Percentiles rank a stretch among this genome's conserved stretches.
Conservation (phyloP, 1,140 invertebrate species). For the Pseudomyrmex gracilis region DNA sequence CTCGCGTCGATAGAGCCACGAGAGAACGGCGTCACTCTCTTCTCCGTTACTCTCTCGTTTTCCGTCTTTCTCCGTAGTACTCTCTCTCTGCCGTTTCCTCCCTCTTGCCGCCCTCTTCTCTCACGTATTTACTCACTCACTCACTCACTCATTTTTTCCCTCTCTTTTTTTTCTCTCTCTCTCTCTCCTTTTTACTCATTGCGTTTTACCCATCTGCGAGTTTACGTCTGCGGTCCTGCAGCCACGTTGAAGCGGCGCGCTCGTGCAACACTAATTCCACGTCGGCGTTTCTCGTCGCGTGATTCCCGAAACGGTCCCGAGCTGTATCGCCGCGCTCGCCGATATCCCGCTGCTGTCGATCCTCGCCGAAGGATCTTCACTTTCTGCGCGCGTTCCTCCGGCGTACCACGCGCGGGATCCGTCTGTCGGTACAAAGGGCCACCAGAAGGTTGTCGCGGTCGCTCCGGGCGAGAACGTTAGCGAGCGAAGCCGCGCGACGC, state of each 20-base stretch:
- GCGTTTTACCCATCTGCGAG: slow-evolving; percentile 41
- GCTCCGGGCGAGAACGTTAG: slow-evolving; percentile 32
- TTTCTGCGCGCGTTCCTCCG: slow-evolving; percentile 13
- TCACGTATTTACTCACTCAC: not conserved
- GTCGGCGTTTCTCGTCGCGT: slow-evolving; percentile 8
- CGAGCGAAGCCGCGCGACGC: not conserved
- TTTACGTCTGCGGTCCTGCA: slow-evolving; percentile 63
- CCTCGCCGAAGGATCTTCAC: slow-evolving; percentile 5
- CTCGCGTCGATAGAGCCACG: slow-evolving; percentile 80
- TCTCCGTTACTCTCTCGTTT: slow-evolving; percentile 58
- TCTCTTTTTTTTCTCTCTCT: not conserved
- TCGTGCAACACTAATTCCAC: not conserved
- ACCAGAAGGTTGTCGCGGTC: slow-evolving; percentile 18
- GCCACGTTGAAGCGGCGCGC: slow-evolving; percentile 61
- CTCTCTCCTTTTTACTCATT: slow-evolving; percentile 31
- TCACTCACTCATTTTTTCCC: not conserved
- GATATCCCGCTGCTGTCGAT: not conserved
- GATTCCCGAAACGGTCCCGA: not conserved
- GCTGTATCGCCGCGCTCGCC: not conserved
- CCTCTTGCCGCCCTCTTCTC: not conserved
- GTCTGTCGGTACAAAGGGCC: not conserved
- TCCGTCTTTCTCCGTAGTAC: slow-evolving; percentile 49
- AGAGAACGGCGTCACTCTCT: slow-evolving; percentile 75
- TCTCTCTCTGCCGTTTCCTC: slow-evolving; percentile 27
- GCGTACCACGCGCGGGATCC: slow-evolving; percentile 21